Conservation (phyloP, 1,140 invertebrate genomes). For the Araneus ventricosus region DNA sequence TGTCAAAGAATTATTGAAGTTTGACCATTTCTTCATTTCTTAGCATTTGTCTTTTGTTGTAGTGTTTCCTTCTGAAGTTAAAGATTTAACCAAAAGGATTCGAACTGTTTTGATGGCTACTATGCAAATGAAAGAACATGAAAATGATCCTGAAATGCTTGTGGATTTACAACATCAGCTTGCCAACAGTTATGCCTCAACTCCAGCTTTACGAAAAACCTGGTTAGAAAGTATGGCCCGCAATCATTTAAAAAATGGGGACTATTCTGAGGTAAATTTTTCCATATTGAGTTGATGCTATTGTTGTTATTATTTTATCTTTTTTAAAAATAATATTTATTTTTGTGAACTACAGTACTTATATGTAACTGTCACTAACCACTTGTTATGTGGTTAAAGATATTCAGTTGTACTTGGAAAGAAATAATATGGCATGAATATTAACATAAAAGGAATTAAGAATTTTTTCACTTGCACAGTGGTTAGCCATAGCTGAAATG, state of each 20-base stretch:
- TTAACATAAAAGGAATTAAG: too few species aligned
- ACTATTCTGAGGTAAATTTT: slow-evolving; percentile 87
- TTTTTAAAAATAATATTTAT: background rate
- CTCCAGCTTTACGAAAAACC: slow-evolving; percentile 93
- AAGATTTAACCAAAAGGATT: slow-evolving; percentile 94
- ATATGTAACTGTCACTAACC: too few species aligned
- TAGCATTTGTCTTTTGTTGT: slow-evolving; percentile 23
- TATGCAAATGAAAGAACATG: slow-evolving; percentile 92
- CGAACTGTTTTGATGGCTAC: slow-evolving; percentile 96
- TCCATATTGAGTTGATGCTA: background rate
- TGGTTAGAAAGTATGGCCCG: slow-evolving; percentile 95
- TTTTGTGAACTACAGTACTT: background rate
- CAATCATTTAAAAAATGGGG: slow-evolving; percentile 88
- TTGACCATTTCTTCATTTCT: background rate
- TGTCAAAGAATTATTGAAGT: too few species aligned
- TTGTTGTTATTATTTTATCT: background rate
- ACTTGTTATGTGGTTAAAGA: too few species aligned
- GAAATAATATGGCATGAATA: too few species aligned
- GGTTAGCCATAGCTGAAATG: too few species aligned
- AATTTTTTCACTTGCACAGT: too few species aligned
- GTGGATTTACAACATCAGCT: slow-evolving; percentile 95
- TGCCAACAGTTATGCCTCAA: slow-evolving; percentile 96
- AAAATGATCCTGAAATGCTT: slow-evolving; percentile 93
- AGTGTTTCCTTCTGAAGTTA: slow-evolving; percentile 92
- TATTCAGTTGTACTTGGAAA: too few species aligned